Evolutionary conservation across 2,797 vertebrate genomes (phyloP).

Genomic region (Intellagama lesueurii): DNA sequence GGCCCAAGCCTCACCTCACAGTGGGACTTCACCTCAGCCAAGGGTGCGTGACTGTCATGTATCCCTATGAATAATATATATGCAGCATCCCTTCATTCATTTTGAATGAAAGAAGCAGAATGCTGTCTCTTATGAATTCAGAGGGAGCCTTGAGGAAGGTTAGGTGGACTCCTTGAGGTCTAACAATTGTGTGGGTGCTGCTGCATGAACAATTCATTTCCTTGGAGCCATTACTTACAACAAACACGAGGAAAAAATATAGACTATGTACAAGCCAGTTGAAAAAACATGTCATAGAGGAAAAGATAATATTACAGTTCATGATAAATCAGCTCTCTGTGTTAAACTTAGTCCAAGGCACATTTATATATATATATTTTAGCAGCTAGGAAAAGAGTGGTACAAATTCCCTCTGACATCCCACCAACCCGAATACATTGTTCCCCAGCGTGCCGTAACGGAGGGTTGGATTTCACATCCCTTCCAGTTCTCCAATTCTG

Average conservation of each 20-base stretch:
- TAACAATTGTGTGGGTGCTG: neutral
- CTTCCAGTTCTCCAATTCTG: too few species aligned
- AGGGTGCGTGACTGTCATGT: too few species aligned
- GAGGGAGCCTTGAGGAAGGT: neutral
- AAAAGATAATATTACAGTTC: neutral
- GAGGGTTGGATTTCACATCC: too few species aligned
- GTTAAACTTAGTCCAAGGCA: neutral
- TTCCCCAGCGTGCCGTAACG: too few species aligned
- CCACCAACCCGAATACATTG: too few species aligned
- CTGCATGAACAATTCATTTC: neutral
- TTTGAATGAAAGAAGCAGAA: neutral
- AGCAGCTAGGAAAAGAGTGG: neutral
- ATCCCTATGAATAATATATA: too few species aligned
- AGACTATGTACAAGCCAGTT: too few species aligned
- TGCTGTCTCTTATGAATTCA: too few species aligned
- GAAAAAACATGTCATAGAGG: neutral
- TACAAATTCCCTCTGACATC: neutral
- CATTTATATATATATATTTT: neutral
- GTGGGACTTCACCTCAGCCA: too few species aligned
- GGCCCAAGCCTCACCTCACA: too few species aligned
- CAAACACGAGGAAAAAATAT: neutral
- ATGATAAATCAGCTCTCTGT: neutral
- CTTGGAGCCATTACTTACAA: neutral
- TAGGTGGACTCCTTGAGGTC: too few species aligned
- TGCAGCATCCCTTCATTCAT: neutral